Conservation (phyloP, 2,113 vertebrate genomes). For the Geococcyx californianus region DNA sequence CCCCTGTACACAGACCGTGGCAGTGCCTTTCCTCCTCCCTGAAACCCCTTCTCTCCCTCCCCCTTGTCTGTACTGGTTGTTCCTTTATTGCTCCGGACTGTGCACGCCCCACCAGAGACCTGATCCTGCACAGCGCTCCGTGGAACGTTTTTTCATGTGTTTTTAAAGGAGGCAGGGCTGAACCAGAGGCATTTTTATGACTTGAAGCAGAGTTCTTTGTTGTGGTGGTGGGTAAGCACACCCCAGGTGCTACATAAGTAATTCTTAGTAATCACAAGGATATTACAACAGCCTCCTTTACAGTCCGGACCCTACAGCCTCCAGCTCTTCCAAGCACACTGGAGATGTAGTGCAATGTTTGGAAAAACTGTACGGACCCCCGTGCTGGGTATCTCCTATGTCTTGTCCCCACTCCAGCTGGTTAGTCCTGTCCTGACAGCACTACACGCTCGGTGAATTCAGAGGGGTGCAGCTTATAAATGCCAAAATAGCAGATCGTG, state of each 20-base stretch:
- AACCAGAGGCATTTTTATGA: background rate
- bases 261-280: background rate
- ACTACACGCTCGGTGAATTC: rapidly evolving
- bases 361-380: rapidly evolving
- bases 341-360: rapidly evolving
- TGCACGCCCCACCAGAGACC: background rate
- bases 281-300: background rate
- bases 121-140: background rate
- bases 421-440: background rate
- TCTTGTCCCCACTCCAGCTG: background rate
- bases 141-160: no score
- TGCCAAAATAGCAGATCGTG: background rate
- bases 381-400: background rate
- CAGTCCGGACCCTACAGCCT: background rate
- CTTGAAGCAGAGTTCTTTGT: background rate
- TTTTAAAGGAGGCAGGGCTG: background rate
- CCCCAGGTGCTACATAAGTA: background rate
- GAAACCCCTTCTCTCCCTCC: background rate
- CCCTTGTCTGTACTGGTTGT: no score
- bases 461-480: background rate
- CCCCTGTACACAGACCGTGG: background rate
- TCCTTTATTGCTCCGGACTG: no score
- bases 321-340: background rate
- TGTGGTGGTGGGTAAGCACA: background rate
- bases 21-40: background rate